Evolutionary conservation across 1,140 invertebrate species (phyloP).

Genomic region (Camponotus vicinus): DNA sequence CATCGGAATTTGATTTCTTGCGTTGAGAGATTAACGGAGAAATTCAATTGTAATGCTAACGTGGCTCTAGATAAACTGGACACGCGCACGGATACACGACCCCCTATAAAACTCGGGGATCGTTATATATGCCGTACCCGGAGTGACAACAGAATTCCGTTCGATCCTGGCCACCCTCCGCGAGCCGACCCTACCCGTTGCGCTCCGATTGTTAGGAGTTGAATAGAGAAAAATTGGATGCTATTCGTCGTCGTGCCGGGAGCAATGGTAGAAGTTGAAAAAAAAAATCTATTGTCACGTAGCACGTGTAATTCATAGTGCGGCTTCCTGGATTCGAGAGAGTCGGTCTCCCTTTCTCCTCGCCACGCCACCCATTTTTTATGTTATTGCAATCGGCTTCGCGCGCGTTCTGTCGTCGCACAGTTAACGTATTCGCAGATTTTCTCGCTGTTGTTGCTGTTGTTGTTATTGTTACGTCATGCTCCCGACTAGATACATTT

Average conservation of each 20-base stretch:
- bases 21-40: too few species aligned
- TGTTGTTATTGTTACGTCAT: neutral
- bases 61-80: constrained; percentile 54
- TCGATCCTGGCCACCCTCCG: constrained; percentile 48
- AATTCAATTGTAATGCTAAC: constrained; percentile 44
- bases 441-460: neutral
- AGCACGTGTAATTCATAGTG: constrained; percentile 77
- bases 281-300: constrained; percentile 72
- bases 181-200: constrained; percentile 14
- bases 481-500: neutral
- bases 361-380: constrained; percentile 52
- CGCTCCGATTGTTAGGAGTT: constrained; percentile 69
- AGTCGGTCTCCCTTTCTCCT: neutral
- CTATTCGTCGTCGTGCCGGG: constrained; percentile 60
- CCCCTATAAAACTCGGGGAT: constrained; percentile 53
- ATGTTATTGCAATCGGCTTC: constrained; percentile 60
- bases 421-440: constrained; percentile 21
- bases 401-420: neutral
- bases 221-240: constrained; percentile 77
- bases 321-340: constrained; percentile 67
- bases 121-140: constrained; percentile 65
- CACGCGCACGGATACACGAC: constrained; percentile 3
- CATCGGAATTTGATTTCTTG: too few species aligned
- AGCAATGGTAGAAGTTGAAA: constrained; percentile 59
- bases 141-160: constrained; percentile 72